Base-by-base conservation (phyloP, 1,140 invertebrate genomes). In the Uloborus diversus region DNA sequence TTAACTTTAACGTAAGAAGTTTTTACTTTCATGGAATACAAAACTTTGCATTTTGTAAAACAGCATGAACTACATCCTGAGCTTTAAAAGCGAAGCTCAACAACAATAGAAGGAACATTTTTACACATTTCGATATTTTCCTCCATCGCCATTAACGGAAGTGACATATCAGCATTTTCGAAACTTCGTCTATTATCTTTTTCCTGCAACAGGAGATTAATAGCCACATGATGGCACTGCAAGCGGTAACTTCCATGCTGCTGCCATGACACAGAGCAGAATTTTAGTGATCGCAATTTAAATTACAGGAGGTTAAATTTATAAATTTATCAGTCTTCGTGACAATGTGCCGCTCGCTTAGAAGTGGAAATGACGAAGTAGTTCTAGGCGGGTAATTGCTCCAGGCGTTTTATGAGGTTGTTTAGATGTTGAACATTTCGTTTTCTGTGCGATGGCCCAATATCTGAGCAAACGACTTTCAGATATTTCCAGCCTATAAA, bases 301-400 rank as follows among this genome's bases (percentile, higher is more conserved):
- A 64, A 64, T 64, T 64, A 64, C 42, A n/a, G n/a, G 61, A 27
- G 61, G 61, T 64, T 64, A 64, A 64, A 64, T 64, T 64, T 42
- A 4, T n/a, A 23, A 23, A 37, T 37, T 42, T 64, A 64, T 64
- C 61, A 14, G n/a, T 13, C 14, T 61, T 33, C 28, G 17, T 42
- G 37, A 42, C 37, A 42, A 42, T 42, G 37, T 13, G 37, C n/a
- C n/a, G n/a, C n/a, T n/a, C n/a, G n/a, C n/a, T n/a, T n/a, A n/a
- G n/a, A n/a, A n/a, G n/a, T n/a, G 51, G 51, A 5, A 30, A 61
- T 14, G 33, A 20, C 33, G 33, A 3, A 64, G 23, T 25, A 42
- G 42, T 23, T 23, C 11, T 20, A 20, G 61, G 33, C 4, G 33
- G 33, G 33, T 61, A 61, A 61, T 61, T n/a, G 28, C 57, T 30